Base-by-base conservation (phyloP, 2,797 vertebrate species). In the Molothrus aeneus region DNA sequence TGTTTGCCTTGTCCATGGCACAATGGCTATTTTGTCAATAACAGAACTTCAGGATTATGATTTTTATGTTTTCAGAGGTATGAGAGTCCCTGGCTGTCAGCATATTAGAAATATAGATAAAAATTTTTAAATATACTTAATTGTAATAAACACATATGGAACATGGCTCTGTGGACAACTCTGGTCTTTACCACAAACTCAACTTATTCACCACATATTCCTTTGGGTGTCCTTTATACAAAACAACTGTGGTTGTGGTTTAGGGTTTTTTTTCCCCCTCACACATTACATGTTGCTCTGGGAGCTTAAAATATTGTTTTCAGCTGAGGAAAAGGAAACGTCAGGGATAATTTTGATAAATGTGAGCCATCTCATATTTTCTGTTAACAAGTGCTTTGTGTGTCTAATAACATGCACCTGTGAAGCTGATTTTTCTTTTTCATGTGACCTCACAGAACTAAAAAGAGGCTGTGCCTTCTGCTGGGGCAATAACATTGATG, bases 321-420 rank as follows among this genome's bases (percentile, higher is more conserved):
- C 95, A 96, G 96, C 96, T 96, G 94, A 96, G 92, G 88, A 92
- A 97, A 95, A 97, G 95, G 94, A 95, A 97, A 93, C 2, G 59
- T 92, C 95, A 96, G 85, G 75, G 63, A 43, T 96, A 96, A 97
- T 96, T 96, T 92, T 96, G 96, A 97, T 96, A 92, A 96, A 96
- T 95, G 95, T 47, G 86, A 95, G 66, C 90, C 54, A 56, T 91
- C 95, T 77, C 88, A 42, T 91, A 56, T 91, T 92, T 92, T 92
- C 81, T 93, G 91, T 96, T 95, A 95, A 96, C 95, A 96, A 94
- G 93, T 93, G 96, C 95, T 95, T 86, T 94, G 88, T 95, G 92
- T 91, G 63, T 93, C 86, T 96, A 95, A 94, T 92, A 97, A 50
- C 75, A 59, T n/a, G 70, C 93, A 96, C 93, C 95, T 96, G 95